phyloP scores from a whole-genome alignment of 2,113 vertebrate genomes.

The Lipophrys pholis region DNA sequence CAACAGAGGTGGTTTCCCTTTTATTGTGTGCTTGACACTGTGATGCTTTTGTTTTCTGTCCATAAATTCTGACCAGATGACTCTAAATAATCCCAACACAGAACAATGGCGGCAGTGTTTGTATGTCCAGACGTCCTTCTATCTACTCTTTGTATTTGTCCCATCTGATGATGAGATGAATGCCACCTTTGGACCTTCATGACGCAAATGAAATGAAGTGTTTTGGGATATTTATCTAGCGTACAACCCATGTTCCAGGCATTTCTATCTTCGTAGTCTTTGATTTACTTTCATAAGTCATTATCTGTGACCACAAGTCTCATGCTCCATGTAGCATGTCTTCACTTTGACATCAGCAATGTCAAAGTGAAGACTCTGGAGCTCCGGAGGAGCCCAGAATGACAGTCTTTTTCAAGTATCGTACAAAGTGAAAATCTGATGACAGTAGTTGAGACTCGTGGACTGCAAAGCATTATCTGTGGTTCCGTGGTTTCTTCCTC shows the following conservation, averaged over 20 bases:
- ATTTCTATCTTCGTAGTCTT: neutral
- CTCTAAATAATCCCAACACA: slow-evolving; percentile 46
- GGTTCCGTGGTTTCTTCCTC: slow-evolving; percentile 81
- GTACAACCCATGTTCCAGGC: neutral
- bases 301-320: slow-evolving; percentile 14
- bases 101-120: slow-evolving; percentile 23
- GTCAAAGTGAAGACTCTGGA: too few relatives aligned
- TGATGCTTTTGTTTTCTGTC: slow-evolving; percentile 59
- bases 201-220: slow-evolving; percentile 8
- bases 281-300: slow-evolving; percentile 4
- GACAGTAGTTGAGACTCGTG: slow-evolving; percentile 77
- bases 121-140: slow-evolving; percentile 17
- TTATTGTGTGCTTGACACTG: slow-evolving; percentile 55
- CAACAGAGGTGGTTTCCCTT: slow-evolving; percentile 67
- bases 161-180: neutral
- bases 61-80: slow-evolving; percentile 59
- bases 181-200: neutral
- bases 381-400: slow-evolving; percentile 54
- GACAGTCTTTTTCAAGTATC: slow-evolving; percentile 66
- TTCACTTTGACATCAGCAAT: slow-evolving; percentile 35
- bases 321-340: slow-evolving; percentile 17
- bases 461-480: slow-evolving; percentile 85
- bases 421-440: slow-evolving; percentile 79
- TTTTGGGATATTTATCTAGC: neutral
- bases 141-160: slow-evolving; percentile 14